A percentile compares a stretch with the other conserved stretches of the same genome.
phyloP scores from a whole-genome alignment of 2,888 invertebrate genomes.

The Odontomyia ornata region DNA sequence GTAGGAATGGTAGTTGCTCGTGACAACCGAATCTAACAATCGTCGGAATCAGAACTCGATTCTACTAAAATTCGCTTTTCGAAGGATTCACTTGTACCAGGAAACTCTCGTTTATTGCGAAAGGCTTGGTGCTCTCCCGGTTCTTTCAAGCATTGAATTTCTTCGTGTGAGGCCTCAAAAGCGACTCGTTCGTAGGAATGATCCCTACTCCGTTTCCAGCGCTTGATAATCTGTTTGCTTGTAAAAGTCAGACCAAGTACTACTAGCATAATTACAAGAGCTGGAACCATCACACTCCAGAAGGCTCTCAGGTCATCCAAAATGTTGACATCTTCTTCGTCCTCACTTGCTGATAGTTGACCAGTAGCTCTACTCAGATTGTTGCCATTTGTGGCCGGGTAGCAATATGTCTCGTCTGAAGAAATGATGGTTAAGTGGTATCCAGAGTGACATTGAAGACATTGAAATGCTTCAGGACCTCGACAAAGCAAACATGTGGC shows the following conservation, averaged over 20 bases:
- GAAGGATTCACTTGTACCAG: neutral
- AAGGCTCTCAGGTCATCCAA: slow-evolving; percentile 45
- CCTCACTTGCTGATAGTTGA: slow-evolving; percentile 22
- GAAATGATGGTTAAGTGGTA: slow-evolving; percentile 57
- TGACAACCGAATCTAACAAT: neutral
- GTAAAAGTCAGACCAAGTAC: slow-evolving; percentile 45
- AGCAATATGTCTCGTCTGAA: slow-evolving; percentile 59
- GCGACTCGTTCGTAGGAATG: slow-evolving; percentile 58
- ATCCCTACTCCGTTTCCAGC: slow-evolving; percentile 14
- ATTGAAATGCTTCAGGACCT: slow-evolving; percentile 59
- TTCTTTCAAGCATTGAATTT: neutral
- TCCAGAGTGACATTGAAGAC: slow-evolving; percentile 59
- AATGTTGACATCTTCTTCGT: slow-evolving; percentile 22
- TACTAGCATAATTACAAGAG: slow-evolving; percentile 51
- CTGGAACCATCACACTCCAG: slow-evolving; percentile 53
- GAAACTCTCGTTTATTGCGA: neutral
- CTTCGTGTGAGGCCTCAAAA: slow-evolving; percentile 50
- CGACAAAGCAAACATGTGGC: slow-evolving; percentile 59
- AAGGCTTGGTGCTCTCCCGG: neutral
- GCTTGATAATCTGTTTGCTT: slow-evolving; percentile 43
- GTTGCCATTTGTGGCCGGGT: slow-evolving; percentile 58
- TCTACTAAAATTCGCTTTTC: slow-evolving; percentile 13
- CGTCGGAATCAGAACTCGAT: slow-evolving; percentile 28
- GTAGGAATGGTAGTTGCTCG: neutral
- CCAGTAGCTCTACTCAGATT: slow-evolving; percentile 46